phyloP scores from a whole-genome alignment of 2,113 vertebrate species.

The Microcebus tavaratra region DNA sequence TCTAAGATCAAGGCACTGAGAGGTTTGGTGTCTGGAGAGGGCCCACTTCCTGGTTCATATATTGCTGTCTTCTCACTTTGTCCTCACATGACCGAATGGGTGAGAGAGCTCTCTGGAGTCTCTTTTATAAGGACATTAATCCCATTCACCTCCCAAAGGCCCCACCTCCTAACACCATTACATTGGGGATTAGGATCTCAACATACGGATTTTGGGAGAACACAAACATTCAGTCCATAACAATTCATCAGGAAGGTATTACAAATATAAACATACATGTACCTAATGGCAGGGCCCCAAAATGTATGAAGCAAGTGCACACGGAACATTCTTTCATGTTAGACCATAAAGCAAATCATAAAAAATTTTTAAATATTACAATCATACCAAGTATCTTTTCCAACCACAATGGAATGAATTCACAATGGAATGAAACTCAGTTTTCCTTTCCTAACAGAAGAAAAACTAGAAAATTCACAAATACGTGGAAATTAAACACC shows the following conservation, averaged over 20 bases:
- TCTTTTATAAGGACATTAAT: too few species aligned
- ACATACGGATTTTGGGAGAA: too few species aligned
- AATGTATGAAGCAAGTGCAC: background rate
- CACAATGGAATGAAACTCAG: background rate
- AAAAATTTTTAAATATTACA: background rate
- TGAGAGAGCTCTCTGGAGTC: too few species aligned
- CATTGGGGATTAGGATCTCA: too few species aligned
- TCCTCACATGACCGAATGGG: too few species aligned
- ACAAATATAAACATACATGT: background rate
- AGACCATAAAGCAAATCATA: background rate
- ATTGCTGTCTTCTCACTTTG: too few species aligned
- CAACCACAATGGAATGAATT: background rate
- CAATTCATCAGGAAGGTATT: background rate
- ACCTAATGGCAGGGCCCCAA: background rate
- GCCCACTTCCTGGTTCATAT: too few species aligned
- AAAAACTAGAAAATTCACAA: background rate
- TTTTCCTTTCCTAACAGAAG: background rate
- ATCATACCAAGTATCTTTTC: background rate
- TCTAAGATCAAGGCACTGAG: background rate
- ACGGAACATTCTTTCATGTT: background rate
- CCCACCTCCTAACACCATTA: too few species aligned
- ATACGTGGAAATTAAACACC: background rate
- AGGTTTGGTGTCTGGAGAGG: background rate
- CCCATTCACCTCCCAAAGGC: too few species aligned
- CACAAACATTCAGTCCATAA: too few species aligned